These are phyloP conservation scores for Colius striatus DNA, from an alignment of 2,113 vertebrate genomes.

Conservation along the genomic window DNA sequence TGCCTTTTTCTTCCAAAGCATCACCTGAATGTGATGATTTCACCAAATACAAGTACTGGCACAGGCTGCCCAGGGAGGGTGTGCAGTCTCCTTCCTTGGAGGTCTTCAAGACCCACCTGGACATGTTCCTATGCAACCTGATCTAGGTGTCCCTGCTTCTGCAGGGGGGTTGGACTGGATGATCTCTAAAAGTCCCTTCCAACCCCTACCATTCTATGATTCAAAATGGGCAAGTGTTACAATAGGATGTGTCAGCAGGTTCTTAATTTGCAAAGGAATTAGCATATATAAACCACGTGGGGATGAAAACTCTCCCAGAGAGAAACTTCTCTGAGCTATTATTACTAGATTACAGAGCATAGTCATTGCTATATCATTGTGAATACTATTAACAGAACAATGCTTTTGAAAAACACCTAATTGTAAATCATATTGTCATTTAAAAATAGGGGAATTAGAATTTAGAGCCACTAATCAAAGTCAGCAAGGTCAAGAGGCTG, in stretches of 20 bases:
- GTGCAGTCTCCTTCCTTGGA: too few relatives aligned
- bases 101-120: too few relatives aligned
- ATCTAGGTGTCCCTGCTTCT: too few relatives aligned
- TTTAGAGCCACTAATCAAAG: neutral
- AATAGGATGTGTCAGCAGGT: conserved; percentile 29
- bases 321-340: conserved; percentile 28
- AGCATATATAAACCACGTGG: conserved; percentile 1
- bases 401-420: neutral
- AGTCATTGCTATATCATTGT: neutral
- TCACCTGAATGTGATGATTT: conserved; percentile 9
- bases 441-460: neutral
- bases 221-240: conserved; percentile 25
- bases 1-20: neutral
- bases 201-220: too few relatives aligned
- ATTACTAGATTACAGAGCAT: neutral
- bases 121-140: too few relatives aligned
- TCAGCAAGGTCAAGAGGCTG: neutral
- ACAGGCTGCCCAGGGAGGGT: too few relatives aligned
- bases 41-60: neutral
- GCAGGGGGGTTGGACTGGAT: too few relatives aligned
- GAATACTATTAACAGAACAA: neutral
- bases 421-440: neutral
- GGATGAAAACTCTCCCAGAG: neutral
- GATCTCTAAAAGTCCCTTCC: too few relatives aligned
- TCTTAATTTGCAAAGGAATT: conserved; percentile 46